Conservation (phyloP, 2,113 vertebrate species). For the Hiodon alosoides region DNA sequence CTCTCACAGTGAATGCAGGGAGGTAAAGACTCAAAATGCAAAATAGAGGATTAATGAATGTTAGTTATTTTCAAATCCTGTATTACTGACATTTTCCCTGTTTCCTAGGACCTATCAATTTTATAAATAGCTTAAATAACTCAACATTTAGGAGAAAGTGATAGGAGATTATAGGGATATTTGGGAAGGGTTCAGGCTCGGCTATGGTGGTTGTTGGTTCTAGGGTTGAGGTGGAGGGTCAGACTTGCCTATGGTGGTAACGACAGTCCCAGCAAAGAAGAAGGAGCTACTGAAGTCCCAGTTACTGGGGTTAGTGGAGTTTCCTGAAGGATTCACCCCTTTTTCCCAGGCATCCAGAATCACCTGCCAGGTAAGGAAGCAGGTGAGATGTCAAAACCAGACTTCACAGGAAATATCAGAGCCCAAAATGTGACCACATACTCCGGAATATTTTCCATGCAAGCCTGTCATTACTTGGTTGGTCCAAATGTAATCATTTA, state of each 20-base stretch:
- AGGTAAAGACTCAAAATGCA: too few relatives aligned
- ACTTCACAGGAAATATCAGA: background rate
- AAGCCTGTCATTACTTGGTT: too few relatives aligned
- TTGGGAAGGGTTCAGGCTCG: background rate
- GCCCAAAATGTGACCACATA: background rate
- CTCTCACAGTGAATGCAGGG: too few relatives aligned
- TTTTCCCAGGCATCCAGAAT: conserved; percentile 85
- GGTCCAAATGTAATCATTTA: background rate
- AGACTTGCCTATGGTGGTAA: conserved; percentile 83
- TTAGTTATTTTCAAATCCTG: too few relatives aligned
- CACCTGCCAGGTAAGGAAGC: conserved; percentile 56
- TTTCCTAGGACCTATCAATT: too few relatives aligned
- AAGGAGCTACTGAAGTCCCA: conserved; percentile 93
- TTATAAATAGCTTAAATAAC: too few relatives aligned
- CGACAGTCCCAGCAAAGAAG: conserved; percentile 84
- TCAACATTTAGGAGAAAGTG: too few relatives aligned
- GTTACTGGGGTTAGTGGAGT: conserved; percentile 86
- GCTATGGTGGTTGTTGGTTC: background rate
- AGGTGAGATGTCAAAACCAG: background rate
- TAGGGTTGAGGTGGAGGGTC: background rate
- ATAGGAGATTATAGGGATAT: too few relatives aligned
- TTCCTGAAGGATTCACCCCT: conserved; percentile 83
- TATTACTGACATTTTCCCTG: too few relatives aligned
- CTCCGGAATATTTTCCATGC: background rate
- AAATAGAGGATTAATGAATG: too few relatives aligned